These are phyloP conservation scores for Chionomys nivalis DNA, from an alignment of 2,113 vertebrate genomes.

Conservation along the genomic window DNA sequence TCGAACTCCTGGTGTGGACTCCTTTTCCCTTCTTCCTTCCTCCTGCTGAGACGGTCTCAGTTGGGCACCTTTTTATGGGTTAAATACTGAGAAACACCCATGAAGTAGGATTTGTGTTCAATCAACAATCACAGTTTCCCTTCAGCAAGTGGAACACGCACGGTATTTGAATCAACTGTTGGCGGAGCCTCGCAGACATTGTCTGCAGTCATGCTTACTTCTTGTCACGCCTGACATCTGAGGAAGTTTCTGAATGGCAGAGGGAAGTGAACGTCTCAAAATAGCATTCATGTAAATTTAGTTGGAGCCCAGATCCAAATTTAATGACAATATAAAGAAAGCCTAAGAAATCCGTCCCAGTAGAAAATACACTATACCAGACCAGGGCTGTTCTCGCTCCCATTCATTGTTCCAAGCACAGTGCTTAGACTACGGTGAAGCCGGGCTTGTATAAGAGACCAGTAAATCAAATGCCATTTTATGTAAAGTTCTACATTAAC, in stretches of 20 bases:
- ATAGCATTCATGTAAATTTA: neutral
- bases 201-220: neutral
- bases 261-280: neutral
- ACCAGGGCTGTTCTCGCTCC: neutral
- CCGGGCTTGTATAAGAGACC: neutral
- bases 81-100: neutral
- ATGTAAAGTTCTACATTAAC: neutral
- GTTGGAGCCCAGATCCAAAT: slow-evolving; percentile 28
- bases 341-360: neutral
- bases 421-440: neutral
- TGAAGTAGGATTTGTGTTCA: neutral
- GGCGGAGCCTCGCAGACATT: neutral
- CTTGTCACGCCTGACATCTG: neutral
- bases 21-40: neutral
- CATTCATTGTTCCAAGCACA: neutral
- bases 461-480: neutral
- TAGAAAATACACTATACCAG: neutral
- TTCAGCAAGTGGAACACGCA: neutral
- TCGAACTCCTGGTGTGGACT: neutral
- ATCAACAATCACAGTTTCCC: neutral
- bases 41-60: neutral
- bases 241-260: slow-evolving; percentile 15
- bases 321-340: slow-evolving; percentile 15
- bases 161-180: neutral
- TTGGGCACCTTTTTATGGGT: neutral